A percentile compares a stretch with the other conserved stretches of the same genome.
phyloP scores from a whole-genome alignment of 2,797 vertebrate genomes.

The Linurgus olivaceus region DNA sequence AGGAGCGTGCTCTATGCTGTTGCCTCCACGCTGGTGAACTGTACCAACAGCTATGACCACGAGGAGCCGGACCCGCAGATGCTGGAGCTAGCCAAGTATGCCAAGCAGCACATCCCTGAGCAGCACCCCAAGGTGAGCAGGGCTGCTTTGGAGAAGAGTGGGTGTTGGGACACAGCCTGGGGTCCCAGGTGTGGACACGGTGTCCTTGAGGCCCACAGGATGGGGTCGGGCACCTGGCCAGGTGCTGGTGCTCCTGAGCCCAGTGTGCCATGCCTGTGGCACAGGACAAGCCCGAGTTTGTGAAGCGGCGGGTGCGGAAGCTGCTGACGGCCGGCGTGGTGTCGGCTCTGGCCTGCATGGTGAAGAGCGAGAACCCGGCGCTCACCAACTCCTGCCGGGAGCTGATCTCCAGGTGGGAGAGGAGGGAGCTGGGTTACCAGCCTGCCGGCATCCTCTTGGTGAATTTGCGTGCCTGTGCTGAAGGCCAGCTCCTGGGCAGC shows the following conservation, averaged over 20 bases:
- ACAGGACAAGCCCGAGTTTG: conserved; percentile 86
- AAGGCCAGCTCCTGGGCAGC: background rate
- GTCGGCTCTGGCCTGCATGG: conserved; percentile 93
- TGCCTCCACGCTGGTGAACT: conserved; percentile 93
- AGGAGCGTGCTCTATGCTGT: conserved; percentile 93
- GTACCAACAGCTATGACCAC: conserved; percentile 94
- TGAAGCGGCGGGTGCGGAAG: conserved; percentile 86
- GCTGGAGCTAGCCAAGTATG: conserved; percentile 96
- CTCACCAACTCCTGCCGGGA: conserved; percentile 89
- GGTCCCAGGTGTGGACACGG: background rate
- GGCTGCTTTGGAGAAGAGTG: rapidly evolving
- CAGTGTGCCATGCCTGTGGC: background rate
- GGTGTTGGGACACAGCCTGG: background rate
- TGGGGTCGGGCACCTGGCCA: rapidly evolving
- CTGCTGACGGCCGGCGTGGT: conserved; percentile 89
- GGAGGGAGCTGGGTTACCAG: background rate
- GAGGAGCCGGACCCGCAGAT: conserved; percentile 94
- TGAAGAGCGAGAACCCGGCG: conserved; percentile 89
- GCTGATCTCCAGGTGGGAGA: conserved; percentile 87
- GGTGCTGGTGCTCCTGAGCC: background rate
- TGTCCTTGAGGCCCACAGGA: background rate
- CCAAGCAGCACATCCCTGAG: conserved; percentile 95
- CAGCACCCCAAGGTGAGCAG: conserved; percentile 92
- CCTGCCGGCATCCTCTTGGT: rapidly evolving
- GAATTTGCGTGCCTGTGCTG: rapidly evolving